Evolutionary conservation across 1,140 invertebrate genomes (phyloP).

Genomic region (Samia ricini): DNA sequence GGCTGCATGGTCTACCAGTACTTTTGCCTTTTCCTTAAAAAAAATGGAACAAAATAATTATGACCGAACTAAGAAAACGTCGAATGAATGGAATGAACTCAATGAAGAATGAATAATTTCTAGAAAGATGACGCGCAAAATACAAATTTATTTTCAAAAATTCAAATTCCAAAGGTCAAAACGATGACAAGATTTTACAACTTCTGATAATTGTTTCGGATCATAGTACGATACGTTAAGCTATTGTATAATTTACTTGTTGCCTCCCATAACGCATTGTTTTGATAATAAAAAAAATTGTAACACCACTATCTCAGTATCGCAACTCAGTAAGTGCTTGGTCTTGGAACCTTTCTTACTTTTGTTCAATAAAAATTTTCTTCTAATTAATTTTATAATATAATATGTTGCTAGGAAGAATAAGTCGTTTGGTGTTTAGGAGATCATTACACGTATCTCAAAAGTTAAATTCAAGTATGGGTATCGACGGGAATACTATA

Average conservation of each 20-base stretch:
- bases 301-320: neutral
- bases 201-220: neutral
- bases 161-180: slow-evolving; percentile 15
- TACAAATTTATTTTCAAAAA: neutral
- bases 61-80: too few species aligned
- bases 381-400: neutral
- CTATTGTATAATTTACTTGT: neutral
- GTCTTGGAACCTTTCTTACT: neutral
- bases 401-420: slow-evolving; percentile 52
- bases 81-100: too few species aligned
- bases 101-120: neutral
- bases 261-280: neutral
- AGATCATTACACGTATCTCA: slow-evolving; percentile 53
- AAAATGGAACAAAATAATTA: too few species aligned
- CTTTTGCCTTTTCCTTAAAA: too few species aligned
- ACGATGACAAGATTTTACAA: neutral
- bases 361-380: neutral
- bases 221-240: slow-evolving; percentile 5
- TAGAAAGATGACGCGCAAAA: slow-evolving; percentile 14
- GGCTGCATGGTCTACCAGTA: too few species aligned
- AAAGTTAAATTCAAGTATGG: slow-evolving; percentile 59
- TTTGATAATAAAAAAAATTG: slow-evolving; percentile 1
- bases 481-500: slow-evolving; percentile 85
- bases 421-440: slow-evolving; percentile 41
- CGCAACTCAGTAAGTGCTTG: neutral